A percentile compares a stretch with the other conserved stretches of the same genome.
phyloP scores from a whole-genome alignment of 2,888 invertebrate species.

The Elmis aenea region DNA sequence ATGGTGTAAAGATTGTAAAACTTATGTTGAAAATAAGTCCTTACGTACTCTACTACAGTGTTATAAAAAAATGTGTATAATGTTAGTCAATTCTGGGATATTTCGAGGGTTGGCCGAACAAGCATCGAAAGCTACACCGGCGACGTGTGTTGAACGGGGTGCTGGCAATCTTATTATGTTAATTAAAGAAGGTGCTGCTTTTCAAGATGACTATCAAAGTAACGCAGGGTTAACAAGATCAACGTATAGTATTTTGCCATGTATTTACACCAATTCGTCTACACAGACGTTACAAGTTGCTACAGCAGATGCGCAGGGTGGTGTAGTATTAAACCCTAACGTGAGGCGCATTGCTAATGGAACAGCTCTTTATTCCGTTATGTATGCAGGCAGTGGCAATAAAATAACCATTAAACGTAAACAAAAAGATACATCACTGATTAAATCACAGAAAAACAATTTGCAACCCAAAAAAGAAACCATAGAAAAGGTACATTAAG shows the following conservation, averaged over 20 bases:
- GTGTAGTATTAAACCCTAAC: constrained; percentile 16
- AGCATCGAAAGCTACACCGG: constrained; percentile 51
- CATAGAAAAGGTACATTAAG: constrained; percentile 32
- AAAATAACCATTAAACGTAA: constrained; percentile 81
- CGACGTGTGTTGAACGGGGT: constrained; percentile 50
- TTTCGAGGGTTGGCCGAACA: constrained; percentile 58
- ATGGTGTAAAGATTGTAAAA: constrained; percentile 79
- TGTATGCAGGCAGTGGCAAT: constrained; percentile 75
- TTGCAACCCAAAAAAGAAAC: constrained; percentile 21
- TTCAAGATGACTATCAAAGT: constrained; percentile 70
- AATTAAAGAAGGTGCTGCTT: constrained; percentile 75
- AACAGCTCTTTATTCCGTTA: constrained; percentile 62
- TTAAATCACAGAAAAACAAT: constrained; percentile 4
- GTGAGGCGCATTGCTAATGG: constrained; percentile 28
- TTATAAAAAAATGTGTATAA: constrained; percentile 84
- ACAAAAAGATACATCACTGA: constrained; percentile 40
- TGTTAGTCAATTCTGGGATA: constrained; percentile 68
- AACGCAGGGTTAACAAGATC: constrained; percentile 69
- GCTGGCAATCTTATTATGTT: constrained; percentile 64
- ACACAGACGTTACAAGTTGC: constrained; percentile 46
- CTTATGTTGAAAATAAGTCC: constrained; percentile 77
- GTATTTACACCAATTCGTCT: constrained; percentile 64
- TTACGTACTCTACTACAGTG: constrained; percentile 78
- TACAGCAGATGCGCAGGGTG: constrained; percentile 16
- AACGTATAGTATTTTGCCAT: constrained; percentile 68